These are phyloP conservation scores for Pseudopipra pipra DNA, from an alignment of 2,113 vertebrate genomes.

Conservation along the genomic window DNA sequence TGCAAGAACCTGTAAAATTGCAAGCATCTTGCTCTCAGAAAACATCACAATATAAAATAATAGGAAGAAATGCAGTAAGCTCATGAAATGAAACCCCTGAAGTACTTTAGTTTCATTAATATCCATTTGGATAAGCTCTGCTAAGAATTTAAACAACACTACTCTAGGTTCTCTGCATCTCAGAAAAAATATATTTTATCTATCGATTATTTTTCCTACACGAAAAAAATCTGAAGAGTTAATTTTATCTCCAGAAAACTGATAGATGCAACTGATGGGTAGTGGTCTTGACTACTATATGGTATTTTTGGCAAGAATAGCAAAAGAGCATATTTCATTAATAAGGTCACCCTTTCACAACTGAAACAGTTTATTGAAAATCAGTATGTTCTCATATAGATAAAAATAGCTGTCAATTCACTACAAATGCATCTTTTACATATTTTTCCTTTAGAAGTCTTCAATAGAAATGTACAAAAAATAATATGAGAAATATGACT, in stretches of 20 bases:
- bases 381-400: neutral
- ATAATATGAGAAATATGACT: neutral
- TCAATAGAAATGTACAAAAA: neutral
- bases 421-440: neutral
- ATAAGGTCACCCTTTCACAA: neutral
- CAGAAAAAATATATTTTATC: neutral
- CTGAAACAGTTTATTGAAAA: neutral
- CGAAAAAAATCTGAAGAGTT: neutral
- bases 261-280: neutral
- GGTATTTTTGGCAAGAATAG: neutral
- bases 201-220: neutral
- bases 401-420: accelerated
- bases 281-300: neutral
- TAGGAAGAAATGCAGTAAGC: neutral
- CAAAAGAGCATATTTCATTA: neutral
- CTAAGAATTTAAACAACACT: neutral
- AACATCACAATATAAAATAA: neutral
- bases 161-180: neutral
- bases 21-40: neutral
- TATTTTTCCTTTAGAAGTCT: neutral
- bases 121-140: neutral
- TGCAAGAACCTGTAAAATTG: neutral
- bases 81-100: neutral
- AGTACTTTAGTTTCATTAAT: neutral
- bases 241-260: neutral